Evolutionary conservation across 2,888 invertebrate genomes (phyloP).

Genomic region (Eupithecia subumbrata): DNA sequence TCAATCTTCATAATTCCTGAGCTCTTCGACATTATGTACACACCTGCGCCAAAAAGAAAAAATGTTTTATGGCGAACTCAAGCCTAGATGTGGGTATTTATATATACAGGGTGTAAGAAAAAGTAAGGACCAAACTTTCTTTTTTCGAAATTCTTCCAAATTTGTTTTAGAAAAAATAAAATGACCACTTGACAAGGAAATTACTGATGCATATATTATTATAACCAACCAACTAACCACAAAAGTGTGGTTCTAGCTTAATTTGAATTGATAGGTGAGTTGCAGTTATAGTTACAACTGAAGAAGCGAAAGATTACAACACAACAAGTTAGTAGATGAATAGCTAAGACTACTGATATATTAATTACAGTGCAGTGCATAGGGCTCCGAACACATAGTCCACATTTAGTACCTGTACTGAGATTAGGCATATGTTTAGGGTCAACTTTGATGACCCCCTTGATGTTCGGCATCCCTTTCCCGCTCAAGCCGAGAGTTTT

Average conservation of each 20-base stretch:
- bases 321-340: background rate
- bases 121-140: too few species aligned
- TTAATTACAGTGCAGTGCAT: constrained; percentile 6
- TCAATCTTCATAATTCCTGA: constrained; percentile 89
- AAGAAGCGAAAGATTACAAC: background rate
- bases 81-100: background rate
- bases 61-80: background rate
- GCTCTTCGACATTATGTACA: constrained; percentile 91
- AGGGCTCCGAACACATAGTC: constrained; percentile 12
- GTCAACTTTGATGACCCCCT: constrained; percentile 89
- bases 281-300: background rate
- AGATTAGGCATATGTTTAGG: constrained; percentile 88
- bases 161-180: too few species aligned
- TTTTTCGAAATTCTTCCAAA: too few species aligned
- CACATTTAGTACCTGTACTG: constrained; percentile 68
- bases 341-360: background rate
- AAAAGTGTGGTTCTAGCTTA: background rate
- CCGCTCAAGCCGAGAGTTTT: constrained; percentile 80
- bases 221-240: too few species aligned
- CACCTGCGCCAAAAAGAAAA: constrained; percentile 72
- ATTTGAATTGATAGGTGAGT: background rate
- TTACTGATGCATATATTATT: too few species aligned
- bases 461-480: constrained; percentile 83
- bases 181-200: too few species aligned
- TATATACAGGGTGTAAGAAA: background rate